Evolutionary conservation across 2,113 vertebrate species (phyloP), one percentile per base, ranked within the genome.

Genomic region (Peromyscus californicus): DNA sequence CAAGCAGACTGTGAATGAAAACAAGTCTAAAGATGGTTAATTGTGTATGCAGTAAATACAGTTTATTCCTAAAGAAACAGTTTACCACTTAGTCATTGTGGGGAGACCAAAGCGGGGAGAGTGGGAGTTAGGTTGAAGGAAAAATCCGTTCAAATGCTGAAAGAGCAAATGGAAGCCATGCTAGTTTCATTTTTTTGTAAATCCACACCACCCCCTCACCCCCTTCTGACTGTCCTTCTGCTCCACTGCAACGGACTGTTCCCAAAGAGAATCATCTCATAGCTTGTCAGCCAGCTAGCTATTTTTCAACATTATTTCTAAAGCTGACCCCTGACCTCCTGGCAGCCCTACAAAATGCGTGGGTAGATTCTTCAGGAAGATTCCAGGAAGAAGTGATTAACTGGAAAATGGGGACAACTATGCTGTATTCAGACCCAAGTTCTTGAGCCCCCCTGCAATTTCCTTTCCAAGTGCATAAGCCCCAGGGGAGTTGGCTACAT

Each of bases 271-370:
- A 93, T 98, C 98, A 98, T 94, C 95, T 89, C 96, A 94, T 75
- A 98, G 96, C 96, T 98, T 97, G 91, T 96, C 97, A 98, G 90
- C 94, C 97, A 98, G 98, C 98, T 98, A 98, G 97, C 98, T 98
- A 98, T 98, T 98, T 98, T 98, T 98, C 84, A 97, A 87, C 94
- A 98, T 97, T 51, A 92, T 96, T 98, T 98, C 97, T 98, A 93
- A 96, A 96, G 75, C 57, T 95, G 94, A 98, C 95, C 96, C 98
- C 96, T 97, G 96, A 98, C 97, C 98, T 97, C 95, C 95, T 98
- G 97, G 95, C 93, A 97, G 51, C 59, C 97, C 92, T 97, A 96
- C 86, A 97, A 98, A 94, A 97, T 89, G 93, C 90, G 96, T 75
- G 96, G 86, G 94, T 96, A 82, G 92, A 95, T 97, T 97, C 95